phyloP scores from a whole-genome alignment of 35 echinoderm and acorn worm genomes.

The Chiridota heheva region DNA sequence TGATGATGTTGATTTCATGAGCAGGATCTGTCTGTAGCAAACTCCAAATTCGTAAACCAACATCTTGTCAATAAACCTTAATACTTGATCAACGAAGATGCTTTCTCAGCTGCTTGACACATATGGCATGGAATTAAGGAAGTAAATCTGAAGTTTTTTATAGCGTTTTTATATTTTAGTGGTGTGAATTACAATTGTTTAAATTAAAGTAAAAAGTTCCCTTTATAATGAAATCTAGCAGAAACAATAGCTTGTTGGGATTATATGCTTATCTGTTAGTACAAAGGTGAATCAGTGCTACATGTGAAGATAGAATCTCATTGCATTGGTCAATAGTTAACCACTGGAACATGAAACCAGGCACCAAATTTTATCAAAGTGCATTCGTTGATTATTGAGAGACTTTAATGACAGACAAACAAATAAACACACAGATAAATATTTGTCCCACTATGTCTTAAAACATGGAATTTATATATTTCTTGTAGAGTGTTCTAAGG shows the following conservation, averaged over 20 bases:
- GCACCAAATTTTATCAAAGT: too few species aligned
- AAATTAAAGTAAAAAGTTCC: too few species aligned
- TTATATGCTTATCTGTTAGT: too few species aligned
- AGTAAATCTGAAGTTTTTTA: too few species aligned
- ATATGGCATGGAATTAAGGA: too few species aligned
- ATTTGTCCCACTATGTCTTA: background rate
- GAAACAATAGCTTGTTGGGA: too few species aligned
- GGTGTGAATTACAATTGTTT: too few species aligned
- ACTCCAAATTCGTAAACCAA: background rate
- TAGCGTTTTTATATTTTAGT: too few species aligned
- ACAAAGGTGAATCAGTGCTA: too few species aligned
- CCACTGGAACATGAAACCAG: too few species aligned
- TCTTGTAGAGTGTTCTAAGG: slow-evolving; percentile 27
- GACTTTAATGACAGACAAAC: slow-evolving; percentile 38
- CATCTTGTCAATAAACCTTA: background rate
- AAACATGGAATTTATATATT: background rate
- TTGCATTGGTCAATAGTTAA: background rate
- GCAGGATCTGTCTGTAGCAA: background rate
- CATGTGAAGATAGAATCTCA: background rate
- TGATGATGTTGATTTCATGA: background rate
- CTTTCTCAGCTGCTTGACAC: too few species aligned
- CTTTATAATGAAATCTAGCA: too few species aligned
- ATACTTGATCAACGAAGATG: slow-evolving; percentile 1
- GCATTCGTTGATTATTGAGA: background rate
- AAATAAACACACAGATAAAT: background rate